These are phyloP conservation scores for Philhelius pedissequus DNA, from an alignment of 2,888 invertebrate species.

Conservation along the genomic window DNA sequence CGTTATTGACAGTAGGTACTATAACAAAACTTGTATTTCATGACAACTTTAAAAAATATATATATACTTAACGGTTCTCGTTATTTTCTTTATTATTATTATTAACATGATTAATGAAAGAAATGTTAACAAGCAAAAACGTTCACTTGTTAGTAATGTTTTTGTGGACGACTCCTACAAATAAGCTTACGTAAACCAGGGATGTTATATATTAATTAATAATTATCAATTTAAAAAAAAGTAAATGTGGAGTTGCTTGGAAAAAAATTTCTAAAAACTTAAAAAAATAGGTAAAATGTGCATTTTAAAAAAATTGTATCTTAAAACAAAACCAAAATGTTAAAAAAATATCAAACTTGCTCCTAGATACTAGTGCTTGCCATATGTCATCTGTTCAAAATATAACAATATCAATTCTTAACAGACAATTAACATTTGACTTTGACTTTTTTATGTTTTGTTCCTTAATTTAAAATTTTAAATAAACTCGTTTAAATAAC, in stretches of 20 bases:
- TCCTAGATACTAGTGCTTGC: no score
- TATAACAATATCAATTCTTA: not conserved
- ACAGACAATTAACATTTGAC: no score
- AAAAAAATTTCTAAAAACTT: not conserved
- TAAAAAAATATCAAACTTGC: no score
- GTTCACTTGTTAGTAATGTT: constrained; percentile 20
- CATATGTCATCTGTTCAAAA: no score
- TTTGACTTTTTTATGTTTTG: not conserved
- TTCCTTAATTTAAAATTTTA: not conserved
- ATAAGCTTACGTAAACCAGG: not conserved
- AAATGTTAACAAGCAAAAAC: not conserved
- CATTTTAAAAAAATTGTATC: no score
- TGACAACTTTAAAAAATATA: not conserved
- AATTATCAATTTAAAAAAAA: not conserved
- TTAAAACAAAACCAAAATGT: no score
- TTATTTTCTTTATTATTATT: not conserved
- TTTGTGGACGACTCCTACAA: not conserved
- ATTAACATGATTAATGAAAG: not conserved
- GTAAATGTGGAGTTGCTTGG: not conserved
- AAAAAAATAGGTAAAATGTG: not conserved
- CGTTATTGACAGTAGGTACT: no score
- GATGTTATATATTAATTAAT: not conserved
- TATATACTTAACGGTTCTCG: not conserved
- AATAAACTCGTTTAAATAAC: not conserved
- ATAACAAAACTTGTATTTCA: no score